Evolutionary conservation across 2,888 invertebrate genomes (phyloP).

Genomic region (Netelia fuscicornis): DNA sequence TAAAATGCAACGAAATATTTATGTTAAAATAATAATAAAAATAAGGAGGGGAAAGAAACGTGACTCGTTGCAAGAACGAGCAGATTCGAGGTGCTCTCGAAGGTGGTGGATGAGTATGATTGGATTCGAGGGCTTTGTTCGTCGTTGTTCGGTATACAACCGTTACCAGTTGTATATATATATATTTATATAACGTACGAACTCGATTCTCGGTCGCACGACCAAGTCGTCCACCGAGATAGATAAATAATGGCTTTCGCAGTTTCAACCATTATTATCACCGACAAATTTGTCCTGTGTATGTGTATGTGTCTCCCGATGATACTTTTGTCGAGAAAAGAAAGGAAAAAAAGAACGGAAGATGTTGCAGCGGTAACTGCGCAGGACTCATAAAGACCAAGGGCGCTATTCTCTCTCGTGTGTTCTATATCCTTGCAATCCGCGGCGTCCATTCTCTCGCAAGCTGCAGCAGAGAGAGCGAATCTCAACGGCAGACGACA

Average conservation of each 20-base stretch:
- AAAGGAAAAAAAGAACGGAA: not conserved
- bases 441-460: constrained; percentile 24
- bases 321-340: constrained; percentile 55
- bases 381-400: constrained; percentile 21
- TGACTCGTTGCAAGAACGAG: not conserved
- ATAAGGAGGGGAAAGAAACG: not conserved
- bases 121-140: constrained; percentile 31
- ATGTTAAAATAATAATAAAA: not conserved
- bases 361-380: constrained; percentile 36
- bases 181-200: constrained; percentile 8
- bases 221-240: constrained; percentile 11
- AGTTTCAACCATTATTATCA: constrained; percentile 52
- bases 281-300: constrained; percentile 50
- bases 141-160: constrained; percentile 17
- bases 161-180: not conserved
- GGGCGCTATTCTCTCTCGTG: not conserved
- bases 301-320: constrained; percentile 23
- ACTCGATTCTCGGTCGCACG: constrained; percentile 30
- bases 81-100: not conserved
- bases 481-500: not conserved
- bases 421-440: not conserved
- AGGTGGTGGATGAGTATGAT: constrained; percentile 16
- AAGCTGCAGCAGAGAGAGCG: constrained; percentile 48
- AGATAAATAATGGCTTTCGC: constrained; percentile 36
- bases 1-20: no score